Percentiles rank a stretch among this genome's conserved stretches.
Conservation (phyloP, 2,113 vertebrate genomes). For the Ailurus styani region DNA sequence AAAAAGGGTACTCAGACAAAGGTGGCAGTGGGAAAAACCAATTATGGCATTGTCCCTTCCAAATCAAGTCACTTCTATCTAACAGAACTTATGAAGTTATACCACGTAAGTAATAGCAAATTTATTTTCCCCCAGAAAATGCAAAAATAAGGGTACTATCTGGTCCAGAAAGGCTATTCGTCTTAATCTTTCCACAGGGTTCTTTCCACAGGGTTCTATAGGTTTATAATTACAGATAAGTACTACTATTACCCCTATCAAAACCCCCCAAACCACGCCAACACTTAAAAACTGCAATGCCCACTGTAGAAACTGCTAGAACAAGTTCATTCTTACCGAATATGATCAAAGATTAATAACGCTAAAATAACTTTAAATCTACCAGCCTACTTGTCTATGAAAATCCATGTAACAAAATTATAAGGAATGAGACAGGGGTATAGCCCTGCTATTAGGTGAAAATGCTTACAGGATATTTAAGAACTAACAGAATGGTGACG, state of each 20-base stretch:
- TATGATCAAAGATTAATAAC: background rate
- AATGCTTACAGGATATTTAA: background rate
- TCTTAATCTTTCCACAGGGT: background rate
- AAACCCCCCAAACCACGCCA: background rate
- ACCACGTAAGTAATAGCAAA: background rate
- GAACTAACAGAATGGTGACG: slow-evolving; percentile 16
- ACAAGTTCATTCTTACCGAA: slow-evolving; percentile 4
- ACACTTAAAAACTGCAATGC: background rate
- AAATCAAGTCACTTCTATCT: slow-evolving; percentile 3
- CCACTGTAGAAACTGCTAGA: background rate
- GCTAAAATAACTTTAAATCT: background rate
- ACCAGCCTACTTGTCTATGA: background rate
- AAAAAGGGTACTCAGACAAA: background rate
- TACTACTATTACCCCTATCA: background rate
- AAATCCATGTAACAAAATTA: background rate
- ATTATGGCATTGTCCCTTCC: background rate
- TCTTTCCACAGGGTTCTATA: background rate
- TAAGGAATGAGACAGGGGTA: background rate
- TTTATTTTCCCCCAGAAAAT: slow-evolving; percentile 40
- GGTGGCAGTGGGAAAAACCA: background rate
- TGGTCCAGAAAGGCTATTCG: background rate
- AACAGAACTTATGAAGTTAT: background rate
- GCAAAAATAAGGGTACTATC: background rate
- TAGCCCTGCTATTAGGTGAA: background rate
- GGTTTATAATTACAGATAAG: background rate